Evolutionary conservation across 1,140 invertebrate genomes (phyloP).

Genomic region (Apis dorsata): DNA sequence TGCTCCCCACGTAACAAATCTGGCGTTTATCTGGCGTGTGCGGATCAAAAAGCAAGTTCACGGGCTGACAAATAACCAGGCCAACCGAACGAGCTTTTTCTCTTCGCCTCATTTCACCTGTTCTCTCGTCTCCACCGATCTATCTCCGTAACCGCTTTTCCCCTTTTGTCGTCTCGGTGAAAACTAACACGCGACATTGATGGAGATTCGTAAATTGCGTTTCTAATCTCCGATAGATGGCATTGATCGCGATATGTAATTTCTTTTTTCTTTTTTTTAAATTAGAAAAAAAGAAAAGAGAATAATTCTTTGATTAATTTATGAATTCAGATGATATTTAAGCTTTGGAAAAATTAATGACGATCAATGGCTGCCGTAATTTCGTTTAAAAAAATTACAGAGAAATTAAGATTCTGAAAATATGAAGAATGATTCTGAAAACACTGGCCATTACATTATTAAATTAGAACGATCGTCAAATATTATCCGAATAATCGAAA

Average conservation of each 20-base stretch:
- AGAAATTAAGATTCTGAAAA: neutral
- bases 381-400: too few species aligned
- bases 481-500: neutral
- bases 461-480: neutral
- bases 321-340: neutral
- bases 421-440: neutral
- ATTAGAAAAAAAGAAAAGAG: neutral
- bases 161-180: constrained; percentile 15
- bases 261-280: neutral
- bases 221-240: neutral
- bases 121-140: neutral
- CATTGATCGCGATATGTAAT: too few species aligned
- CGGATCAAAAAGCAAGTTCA: constrained; percentile 45
- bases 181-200: constrained; percentile 21
- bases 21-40: constrained; percentile 35
- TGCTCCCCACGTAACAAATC: neutral
- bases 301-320: neutral
- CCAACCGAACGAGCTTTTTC: constrained; percentile 21
- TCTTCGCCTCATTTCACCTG: constrained; percentile 26
- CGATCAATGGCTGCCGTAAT: too few species aligned
- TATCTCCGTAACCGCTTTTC: constrained; percentile 19
- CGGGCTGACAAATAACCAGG: constrained; percentile 40
- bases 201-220: neutral
- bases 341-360: too few species aligned
- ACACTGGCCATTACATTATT: too few species aligned